Evolutionary conservation across 2,888 invertebrate genomes (phyloP), one percentile per base, ranked within the genome.

Genomic region (Clostera curtula): DNA sequence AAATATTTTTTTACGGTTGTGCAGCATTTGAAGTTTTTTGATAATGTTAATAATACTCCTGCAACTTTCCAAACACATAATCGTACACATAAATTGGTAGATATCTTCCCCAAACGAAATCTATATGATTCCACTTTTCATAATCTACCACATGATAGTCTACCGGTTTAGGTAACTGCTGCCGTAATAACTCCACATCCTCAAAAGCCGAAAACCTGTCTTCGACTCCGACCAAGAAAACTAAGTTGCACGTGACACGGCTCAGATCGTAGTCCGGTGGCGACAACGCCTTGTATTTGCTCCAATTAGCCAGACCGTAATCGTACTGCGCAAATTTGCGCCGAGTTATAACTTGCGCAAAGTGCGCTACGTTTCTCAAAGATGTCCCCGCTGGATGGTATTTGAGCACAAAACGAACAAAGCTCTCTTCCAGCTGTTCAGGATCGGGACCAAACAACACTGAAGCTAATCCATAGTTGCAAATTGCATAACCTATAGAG

Each of bases 101-200:
- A 11, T 43, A 29, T 19, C 34, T 19, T 1, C 56, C 62, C 44
- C 45, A 54, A n/a, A 54, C 24, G 19, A 43, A 45, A 22, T 62
- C 57, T 3, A 43, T 11, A 16, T 65, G 62, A 16, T 50, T 56
- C 25, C 47, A 45, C 6, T 26, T 7, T 1, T 29, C 13, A 5
- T 36, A 29, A 1, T 42, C 33, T 11, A 43, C 24, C 0, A 52
- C 26, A 7, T 39, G 28, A 19, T 54, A 40, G 1, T 47, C 29
- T 1, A 52, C 49, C 1, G 61, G 46, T 12, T 56, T 56, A n/a
- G n/a, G n/a, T 0, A 63, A 30, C 6, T 32, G 23, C 0, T 27
- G 15, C 1, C 28, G 25, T n/a, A 61, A 32, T 2, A 32, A 23
- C 1, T 35, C 36, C 3, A 48, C 49, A 9, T 61, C 55, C 2